Base-by-base conservation (phyloP, 2,113 vertebrate species). In the Vireo altiloquus region DNA sequence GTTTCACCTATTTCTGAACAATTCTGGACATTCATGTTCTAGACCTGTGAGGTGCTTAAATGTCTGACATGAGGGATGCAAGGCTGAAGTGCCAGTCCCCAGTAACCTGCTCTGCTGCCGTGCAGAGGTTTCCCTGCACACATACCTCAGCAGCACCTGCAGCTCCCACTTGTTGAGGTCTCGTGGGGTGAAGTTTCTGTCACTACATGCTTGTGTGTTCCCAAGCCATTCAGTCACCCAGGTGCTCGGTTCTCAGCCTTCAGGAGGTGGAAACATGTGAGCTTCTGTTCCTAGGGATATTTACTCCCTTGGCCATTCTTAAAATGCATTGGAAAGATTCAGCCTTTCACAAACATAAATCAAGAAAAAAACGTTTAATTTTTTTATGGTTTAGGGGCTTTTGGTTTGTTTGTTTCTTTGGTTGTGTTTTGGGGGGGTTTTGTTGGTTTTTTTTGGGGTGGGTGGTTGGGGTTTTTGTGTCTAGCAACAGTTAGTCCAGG, bases 121-220 rank as follows among this genome's bases (percentile, higher is more conserved):
- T 20, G 25, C 47, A 56, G 63, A 83, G 53, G 3, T 66, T 70
- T 86, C 23, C 57, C 50, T 0, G 0, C 1, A 0, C 37, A 13
- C 17, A 2, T 17, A 1, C 35, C 27, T 72, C 44, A 68, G 27
- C 25, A 50, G 35, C 44, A 37, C 12, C n/a, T 37, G 21, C 27
- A 61, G 52, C 47, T 61, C 44, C 57, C 53, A 12, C 42, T 66
- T 22, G 22, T 37, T 0, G 0, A 49, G 24, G 10, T n/a, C 30
- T 39, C 18, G 7, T 1, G 2, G 4, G 24, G 3, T 15, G 40
- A 44, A 11, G 12, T 28, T 87, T 59, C 28, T 64, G 12, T 15
- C n/a, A 3, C 30, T n/a, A 7, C n/a, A 2, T 1, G 1, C 8
- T 12, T 5, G 3, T 13, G 25, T 11, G 2, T 3, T 68, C 17